Conservation (phyloP, 2,797 vertebrate genomes). For the Botia kubotai region DNA sequence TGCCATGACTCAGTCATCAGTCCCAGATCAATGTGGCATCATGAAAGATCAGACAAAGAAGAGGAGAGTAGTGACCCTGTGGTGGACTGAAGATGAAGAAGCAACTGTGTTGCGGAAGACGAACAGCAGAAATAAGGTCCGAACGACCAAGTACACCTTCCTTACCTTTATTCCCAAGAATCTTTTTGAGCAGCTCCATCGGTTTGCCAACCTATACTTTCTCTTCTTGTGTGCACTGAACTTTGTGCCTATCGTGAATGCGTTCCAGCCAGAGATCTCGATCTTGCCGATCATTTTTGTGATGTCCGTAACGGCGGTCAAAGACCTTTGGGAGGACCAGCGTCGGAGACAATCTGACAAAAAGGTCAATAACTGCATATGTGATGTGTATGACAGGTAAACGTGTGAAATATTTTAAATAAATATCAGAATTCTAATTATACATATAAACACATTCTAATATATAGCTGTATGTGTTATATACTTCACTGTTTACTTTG, state of each 20-base stretch:
- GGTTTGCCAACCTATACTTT: slow-evolving; percentile 76
- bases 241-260: slow-evolving; percentile 74
- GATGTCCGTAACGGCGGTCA: slow-evolving; percentile 66
- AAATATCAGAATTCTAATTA: background rate
- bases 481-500: background rate
- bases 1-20: slow-evolving; percentile 22
- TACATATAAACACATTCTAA: background rate
- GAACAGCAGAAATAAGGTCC: slow-evolving; percentile 69
- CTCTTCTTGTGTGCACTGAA: slow-evolving; percentile 72
- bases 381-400: slow-evolving; percentile 73
- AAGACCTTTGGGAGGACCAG: slow-evolving; percentile 75
- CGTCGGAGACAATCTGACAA: slow-evolving; percentile 68
- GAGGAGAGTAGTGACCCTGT: slow-evolving; percentile 64
- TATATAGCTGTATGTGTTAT: background rate
- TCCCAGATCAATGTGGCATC: background rate
- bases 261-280: slow-evolving; percentile 73
- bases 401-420: slow-evolving; percentile 18
- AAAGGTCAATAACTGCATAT: slow-evolving; percentile 65
- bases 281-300: slow-evolving; percentile 69
- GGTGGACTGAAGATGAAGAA: slow-evolving; percentile 54
- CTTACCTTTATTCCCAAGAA: slow-evolving; percentile 78
- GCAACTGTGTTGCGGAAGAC: slow-evolving; percentile 45
- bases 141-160: slow-evolving; percentile 74
- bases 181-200: slow-evolving; percentile 78
- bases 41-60: slow-evolving; percentile 45